These are phyloP conservation scores for Mantis religiosa DNA, from an alignment of 2,888 invertebrate genomes.

Conservation along the genomic window DNA sequence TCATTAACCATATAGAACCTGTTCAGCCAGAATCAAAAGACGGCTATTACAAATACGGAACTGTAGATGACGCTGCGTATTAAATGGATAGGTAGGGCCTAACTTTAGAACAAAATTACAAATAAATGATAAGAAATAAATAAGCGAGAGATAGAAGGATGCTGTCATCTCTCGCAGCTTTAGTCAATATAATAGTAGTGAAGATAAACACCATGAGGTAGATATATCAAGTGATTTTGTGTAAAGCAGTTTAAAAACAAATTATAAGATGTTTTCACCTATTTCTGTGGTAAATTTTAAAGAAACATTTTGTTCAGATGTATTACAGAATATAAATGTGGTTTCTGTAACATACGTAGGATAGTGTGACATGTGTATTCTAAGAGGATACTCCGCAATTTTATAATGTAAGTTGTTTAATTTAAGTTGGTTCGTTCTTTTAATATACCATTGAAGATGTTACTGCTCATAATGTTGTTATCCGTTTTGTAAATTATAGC, in stretches of 20 bases:
- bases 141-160: neutral
- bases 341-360: neutral
- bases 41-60: constrained; percentile 51
- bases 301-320: neutral
- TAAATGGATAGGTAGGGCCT: neutral
- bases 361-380: neutral
- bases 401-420: neutral
- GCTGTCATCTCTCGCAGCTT: neutral
- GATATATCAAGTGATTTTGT: neutral
- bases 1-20: constrained; percentile 34
- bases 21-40: constrained; percentile 64
- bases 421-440: neutral
- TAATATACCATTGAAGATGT: neutral
- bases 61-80: constrained; percentile 44
- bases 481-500: neutral
- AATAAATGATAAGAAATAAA: neutral
- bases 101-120: neutral
- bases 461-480: neutral
- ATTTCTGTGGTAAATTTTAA: neutral
- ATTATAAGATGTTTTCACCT: neutral
- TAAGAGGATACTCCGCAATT: neutral
- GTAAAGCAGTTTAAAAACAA: neutral
- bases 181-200: constrained; percentile 14
- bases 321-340: neutral
- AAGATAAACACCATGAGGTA: neutral